Evolutionary conservation across 2,113 vertebrate species (phyloP), one percentile per base, ranked within the genome.

Genomic region (Phylloscopus whistleri): DNA sequence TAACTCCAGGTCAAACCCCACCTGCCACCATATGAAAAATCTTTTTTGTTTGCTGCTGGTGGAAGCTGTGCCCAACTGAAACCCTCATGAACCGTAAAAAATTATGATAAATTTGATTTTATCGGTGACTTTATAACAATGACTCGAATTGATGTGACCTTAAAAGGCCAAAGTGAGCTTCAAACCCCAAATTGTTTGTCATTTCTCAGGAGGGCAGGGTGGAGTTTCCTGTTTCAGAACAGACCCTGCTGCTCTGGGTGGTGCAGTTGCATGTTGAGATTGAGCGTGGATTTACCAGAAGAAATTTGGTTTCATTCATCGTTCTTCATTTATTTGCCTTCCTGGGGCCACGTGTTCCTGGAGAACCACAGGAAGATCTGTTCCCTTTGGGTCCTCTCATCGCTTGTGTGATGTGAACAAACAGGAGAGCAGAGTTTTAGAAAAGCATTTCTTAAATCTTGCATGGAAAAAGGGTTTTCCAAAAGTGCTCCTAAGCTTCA

Each of bases 211-310:
- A 95, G 95, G 88, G 83, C 80, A 92, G 96, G 96, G 95, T 97
- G 96, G 95, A 95, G 96, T 96, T 97, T 97, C 96, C 96, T 96
- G 92, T 97, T 96, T 97, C 95, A 87, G 56, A 97, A 94, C 90
- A 69, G 94, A 92, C 86, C 83, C 93, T 89, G 89, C 64, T 82
- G 95, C 11, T 88, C 35, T 94, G 95, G 92, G 95, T 96, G 96
- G 95, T 89, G 92, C 94, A 78, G 93, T 93, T 94, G 53, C 28
- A 31, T 90, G 66, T 93, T 96, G 90, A 97, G 76, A 93, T 89
- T 88, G 78, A 49, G 64, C 2, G 37, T 4, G 8, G 84, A 84
- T 96, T 94, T 95, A 92, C 89, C 82, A 72, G 69, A 87, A 97
- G 44, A 95, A 78, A 81, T 58, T 35, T 18, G 69, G 48, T 95